A percentile compares a stretch with the other conserved stretches of the same genome.
phyloP scores from a whole-genome alignment of 1,140 invertebrate species.

The Proctacanthus coquilletti region DNA sequence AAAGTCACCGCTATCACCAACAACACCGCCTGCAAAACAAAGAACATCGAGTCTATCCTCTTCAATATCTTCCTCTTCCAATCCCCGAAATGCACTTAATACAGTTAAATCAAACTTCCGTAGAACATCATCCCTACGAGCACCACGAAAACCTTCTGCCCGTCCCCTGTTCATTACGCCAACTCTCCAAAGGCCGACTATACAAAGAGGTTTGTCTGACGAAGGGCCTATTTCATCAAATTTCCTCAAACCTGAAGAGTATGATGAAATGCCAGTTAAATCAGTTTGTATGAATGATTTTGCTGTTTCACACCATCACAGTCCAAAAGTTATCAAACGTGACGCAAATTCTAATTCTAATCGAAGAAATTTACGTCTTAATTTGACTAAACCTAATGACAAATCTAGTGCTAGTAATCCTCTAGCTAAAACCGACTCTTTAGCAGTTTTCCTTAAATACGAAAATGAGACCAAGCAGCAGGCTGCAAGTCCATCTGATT shows the following conservation, averaged over 20 bases:
- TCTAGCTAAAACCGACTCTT: constrained; percentile 24
- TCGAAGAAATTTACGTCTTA: constrained; percentile 5
- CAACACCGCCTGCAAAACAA: constrained; percentile 4
- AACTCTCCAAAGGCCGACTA: constrained; percentile 22
- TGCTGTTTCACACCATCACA: constrained; percentile 10
- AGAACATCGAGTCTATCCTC: not conserved
- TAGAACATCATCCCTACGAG: constrained; percentile 23
- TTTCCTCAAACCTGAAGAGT: constrained; percentile 28
- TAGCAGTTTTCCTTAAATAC: constrained; percentile 27
- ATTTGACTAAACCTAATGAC: not conserved
- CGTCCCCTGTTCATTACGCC: constrained; percentile 17
- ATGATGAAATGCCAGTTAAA: constrained; percentile 28
- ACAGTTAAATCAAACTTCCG: constrained; percentile 18
- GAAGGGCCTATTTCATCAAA: constrained; percentile 28
- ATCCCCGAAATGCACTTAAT: constrained; percentile 9
- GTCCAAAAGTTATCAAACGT: constrained; percentile 20
- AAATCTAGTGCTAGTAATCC: constrained; percentile 7
- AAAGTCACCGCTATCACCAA: constrained; percentile 10
- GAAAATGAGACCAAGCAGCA: constrained; percentile 17
- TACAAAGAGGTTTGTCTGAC: constrained; percentile 27
- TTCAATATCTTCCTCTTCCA: constrained; percentile 6
- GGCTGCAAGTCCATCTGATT: constrained; percentile 6
- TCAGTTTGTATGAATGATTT: constrained; percentile 25
- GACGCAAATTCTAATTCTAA: constrained; percentile 11
- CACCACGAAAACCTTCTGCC: constrained; percentile 16